Conservation (phyloP, 2,797 vertebrate species). For the Podargus strigoides region DNA sequence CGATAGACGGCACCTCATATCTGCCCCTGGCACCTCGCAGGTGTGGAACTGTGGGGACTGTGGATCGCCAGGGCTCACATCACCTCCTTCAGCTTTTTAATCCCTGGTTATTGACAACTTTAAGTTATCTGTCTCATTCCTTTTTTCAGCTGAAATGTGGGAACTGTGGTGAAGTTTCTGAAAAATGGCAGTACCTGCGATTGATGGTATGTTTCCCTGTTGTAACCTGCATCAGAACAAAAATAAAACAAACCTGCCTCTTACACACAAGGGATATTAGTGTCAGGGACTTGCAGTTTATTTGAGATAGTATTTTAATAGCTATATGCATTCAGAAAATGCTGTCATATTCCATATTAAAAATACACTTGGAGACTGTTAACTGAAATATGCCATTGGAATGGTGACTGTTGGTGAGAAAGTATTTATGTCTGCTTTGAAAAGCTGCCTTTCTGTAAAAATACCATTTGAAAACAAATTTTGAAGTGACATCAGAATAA, state of each 20-base stretch:
- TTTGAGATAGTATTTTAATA: neutral
- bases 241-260: neutral
- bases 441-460: neutral
- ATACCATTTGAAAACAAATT: neutral
- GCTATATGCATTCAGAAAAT: neutral
- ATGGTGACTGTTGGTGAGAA: neutral
- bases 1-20: fast-evolving
- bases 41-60: neutral
- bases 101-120: neutral
- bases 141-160: conserved; percentile 89
- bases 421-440: neutral
- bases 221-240: neutral
- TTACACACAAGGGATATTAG: too few species aligned
- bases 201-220: conserved; percentile 77
- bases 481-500: neutral
- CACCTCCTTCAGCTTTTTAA: neutral
- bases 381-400: neutral
- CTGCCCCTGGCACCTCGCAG: neutral
- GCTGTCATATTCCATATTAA: neutral
- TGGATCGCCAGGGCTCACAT: neutral
- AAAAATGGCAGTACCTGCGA: conserved; percentile 96
- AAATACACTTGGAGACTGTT: neutral
- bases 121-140: neutral
- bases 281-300: too few species aligned
- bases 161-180: conserved; percentile 91